Evolutionary conservation across 2,888 invertebrate genomes (phyloP), one percentile per base, ranked within the genome.

Genomic region (Cataglyphis albicans): DNA sequence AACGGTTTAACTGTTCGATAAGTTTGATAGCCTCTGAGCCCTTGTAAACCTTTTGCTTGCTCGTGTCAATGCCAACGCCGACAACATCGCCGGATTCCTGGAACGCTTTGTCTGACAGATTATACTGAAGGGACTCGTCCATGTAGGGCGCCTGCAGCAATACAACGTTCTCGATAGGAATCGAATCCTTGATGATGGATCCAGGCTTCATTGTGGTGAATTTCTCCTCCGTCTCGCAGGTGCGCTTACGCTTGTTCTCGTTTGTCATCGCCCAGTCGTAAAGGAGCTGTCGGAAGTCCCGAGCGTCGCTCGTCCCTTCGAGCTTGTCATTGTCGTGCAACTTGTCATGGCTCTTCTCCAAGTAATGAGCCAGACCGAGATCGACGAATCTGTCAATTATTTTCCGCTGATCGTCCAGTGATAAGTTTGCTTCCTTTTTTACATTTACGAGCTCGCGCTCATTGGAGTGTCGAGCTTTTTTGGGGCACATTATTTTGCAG

Each of bases 31-130:
- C 93, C 12, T 92, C 55, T 0, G 25, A 35, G 0, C 93, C 93
- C 18, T 72, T 90, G 72, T 87, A 92, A 35, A 91, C 68, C 78
- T 91, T 92, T 81, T 88, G 32, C 21, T 84, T 87, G 5, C 85
- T 85, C 3, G 87, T 91, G 44, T 93, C 93, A 68, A 93, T 83
- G 4, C 90, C 88, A 15, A 82, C 41, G 4, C 91, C 90, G 12
- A 89, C 84, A 2, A 74, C 25, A 61, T 93, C 93, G n/a, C 93
- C 93, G 7, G 81, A 59, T 82, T 93, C 89, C 74, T 90, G 91
- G 74, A 89, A 93, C 3, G 91, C 93, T 55, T 83, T 83, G 83
- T 93, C 93, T 57, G 93, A 93, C 81, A 93, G 44, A 84, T 93
- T 93, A 29, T 88, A 75, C 67, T 88, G 86, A 6, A 90, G 80